phyloP scores from a whole-genome alignment of 2,113 vertebrate genomes.

The Otolemur garnettii region DNA sequence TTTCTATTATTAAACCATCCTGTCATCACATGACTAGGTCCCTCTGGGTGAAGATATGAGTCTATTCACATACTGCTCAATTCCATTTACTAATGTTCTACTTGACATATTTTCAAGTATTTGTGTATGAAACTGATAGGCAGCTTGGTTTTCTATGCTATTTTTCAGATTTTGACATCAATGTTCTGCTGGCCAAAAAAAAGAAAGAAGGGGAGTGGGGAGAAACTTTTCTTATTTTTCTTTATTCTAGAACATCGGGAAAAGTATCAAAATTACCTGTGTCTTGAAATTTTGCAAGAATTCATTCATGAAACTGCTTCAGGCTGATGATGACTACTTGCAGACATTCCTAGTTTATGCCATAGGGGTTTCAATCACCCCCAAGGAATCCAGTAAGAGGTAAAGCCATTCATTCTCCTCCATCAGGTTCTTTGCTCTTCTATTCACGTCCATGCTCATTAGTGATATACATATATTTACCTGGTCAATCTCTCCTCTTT shows the following conservation, averaged over 20 bases:
- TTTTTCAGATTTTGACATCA: neutral
- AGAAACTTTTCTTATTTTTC: neutral
- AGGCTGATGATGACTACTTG: neutral
- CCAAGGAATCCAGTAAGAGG: neutral
- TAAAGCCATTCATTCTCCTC: neutral
- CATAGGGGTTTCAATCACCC: neutral
- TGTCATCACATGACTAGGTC: neutral
- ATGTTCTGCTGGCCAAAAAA: neutral
- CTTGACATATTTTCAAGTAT: conserved; percentile 30
- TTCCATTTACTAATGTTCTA: conserved; percentile 51
- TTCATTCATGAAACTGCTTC: neutral
- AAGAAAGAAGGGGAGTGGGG: too few relatives aligned
- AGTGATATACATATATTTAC: neutral
- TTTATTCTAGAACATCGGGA: conserved; percentile 4
- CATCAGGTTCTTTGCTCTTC: neutral
- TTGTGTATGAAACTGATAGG: neutral
- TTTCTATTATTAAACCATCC: conserved; percentile 15
- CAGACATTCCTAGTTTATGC: conserved; percentile 3
- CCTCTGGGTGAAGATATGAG: neutral
- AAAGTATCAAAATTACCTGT: conserved; percentile 27
- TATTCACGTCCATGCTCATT: conserved; percentile 1
- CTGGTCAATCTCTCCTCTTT: neutral
- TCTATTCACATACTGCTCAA: neutral
- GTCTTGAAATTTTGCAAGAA: conserved; percentile 37
- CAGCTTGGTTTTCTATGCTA: conserved; percentile 8